These are phyloP conservation scores for Paramuricea clavata DNA, from an alignment of 92 coral and sea anemone genomes.

Conservation along the genomic window DNA sequence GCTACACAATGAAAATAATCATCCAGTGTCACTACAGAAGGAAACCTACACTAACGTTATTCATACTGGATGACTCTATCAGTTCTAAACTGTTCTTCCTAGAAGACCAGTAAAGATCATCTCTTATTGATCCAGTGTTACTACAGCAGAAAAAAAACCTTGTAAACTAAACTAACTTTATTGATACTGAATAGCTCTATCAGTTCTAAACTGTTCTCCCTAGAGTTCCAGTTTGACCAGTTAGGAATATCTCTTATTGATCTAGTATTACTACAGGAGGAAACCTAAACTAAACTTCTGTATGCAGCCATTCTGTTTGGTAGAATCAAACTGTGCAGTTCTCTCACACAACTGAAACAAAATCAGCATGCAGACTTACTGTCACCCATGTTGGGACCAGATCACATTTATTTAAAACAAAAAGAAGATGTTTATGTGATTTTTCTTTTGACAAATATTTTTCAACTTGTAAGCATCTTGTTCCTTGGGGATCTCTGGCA, in stretches of 20 bases:
- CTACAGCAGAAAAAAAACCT: too few relatives aligned
- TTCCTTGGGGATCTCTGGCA: conserved; percentile 96
- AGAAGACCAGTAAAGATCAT: too few relatives aligned
- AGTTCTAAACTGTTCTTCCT: too few relatives aligned
- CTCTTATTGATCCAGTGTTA: too few relatives aligned
- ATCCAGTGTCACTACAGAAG: background rate
- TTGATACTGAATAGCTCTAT: too few relatives aligned
- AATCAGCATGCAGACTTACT: conserved; percentile 60
- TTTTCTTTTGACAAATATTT: conserved; percentile 92
- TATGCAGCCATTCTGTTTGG: too few relatives aligned
- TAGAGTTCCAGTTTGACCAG: background rate
- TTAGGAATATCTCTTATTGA: background rate
- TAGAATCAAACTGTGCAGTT: too few relatives aligned
- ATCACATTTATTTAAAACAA: conserved; percentile 95
- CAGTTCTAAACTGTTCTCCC: background rate
- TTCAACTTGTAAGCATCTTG: conserved; percentile 92
- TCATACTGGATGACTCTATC: too few relatives aligned
- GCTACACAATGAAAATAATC: conserved; percentile 63
- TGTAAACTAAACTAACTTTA: too few relatives aligned
- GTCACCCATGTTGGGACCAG: conserved; percentile 99
- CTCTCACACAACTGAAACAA: too few relatives aligned
- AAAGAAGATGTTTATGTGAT: conserved; percentile 90
- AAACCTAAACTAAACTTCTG: background rate
- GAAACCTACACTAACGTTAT: background rate
- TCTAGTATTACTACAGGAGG: background rate